Evolutionary conservation across 2,113 vertebrate species (phyloP), one percentile per base, ranked within the genome.

Genomic region (Platycercus adscitus): DNA sequence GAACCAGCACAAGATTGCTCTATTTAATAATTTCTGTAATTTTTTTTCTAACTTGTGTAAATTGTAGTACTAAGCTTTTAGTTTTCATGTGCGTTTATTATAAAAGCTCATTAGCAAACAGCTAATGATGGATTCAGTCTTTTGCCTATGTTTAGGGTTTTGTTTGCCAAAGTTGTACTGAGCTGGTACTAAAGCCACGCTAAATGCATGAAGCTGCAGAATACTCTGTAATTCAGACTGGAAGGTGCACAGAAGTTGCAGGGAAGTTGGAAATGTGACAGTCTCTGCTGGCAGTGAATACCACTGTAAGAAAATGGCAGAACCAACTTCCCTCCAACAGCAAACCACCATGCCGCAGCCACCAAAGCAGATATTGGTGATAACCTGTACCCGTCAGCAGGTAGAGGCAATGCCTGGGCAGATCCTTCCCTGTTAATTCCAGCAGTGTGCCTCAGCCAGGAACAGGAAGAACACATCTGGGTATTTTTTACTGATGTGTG

Each of bases 281-380:
- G 17, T 10, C 73, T 81, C 41, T 81, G 28, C 58, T 77, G 64
- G 14, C 71, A 92, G 19, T 43, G 53, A 63, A 25, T 55, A 16
- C 15, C 75, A n/a, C 46, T 63, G 25, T 44, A 47, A 75, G 44
- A 50, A 64, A 37, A 84, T 19, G 47, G 64, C 24, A 43, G 68
- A 79, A 66, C 2, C 64, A 53, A 35, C 49, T 14, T 86, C 7
- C 35, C 44, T 86, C 33, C 64, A 73, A 24, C 18, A 77, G 41
- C 56, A 35, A 24, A 17, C 0, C 10, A 19, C 10, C 31, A 21
- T 2, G 19, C 39, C 18, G n/a, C 23, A n/a, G 17, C 50, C 3
- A 3, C 19, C n/a, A 28, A 31, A 52, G 18, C 16, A 52, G 60
- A 8, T 39, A 3, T 39, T 0, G 0, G 4, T 49, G 71, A 20